A percentile compares a stretch with the other conserved stretches of the same genome.
Conservation (phyloP, 2,113 vertebrate species). For the Cavia aperea region DNA sequence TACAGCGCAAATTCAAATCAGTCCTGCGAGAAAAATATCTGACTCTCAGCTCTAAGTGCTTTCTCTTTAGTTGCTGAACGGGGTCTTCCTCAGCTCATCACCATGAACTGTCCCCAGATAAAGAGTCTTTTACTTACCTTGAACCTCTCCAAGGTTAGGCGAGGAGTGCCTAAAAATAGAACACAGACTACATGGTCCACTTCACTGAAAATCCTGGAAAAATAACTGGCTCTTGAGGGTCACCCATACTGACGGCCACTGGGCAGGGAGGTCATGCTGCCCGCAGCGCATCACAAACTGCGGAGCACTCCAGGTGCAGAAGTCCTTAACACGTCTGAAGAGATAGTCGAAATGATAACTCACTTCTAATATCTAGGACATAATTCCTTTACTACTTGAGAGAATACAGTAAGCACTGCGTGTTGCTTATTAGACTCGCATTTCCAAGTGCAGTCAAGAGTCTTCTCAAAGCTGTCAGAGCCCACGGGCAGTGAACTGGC, state of each 20-base stretch:
- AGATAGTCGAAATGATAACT: slow-evolving; percentile 40
- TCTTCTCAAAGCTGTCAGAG: neutral
- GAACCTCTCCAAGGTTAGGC: slow-evolving; percentile 28
- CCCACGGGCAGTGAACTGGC: accelerated
- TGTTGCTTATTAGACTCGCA: neutral
- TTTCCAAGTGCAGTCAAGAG: neutral
- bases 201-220: slow-evolving; percentile 10
- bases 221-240: neutral
- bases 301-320: neutral
- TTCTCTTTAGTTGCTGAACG: slow-evolving; percentile 1
- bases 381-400: neutral
- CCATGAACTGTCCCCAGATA: neutral
- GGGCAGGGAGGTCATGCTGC: neutral
- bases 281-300: neutral
- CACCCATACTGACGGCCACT: neutral
- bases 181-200: slow-evolving; percentile 4
- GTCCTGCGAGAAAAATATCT: slow-evolving; percentile 45
- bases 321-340: neutral
- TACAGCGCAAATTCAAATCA: slow-evolving; percentile 23
- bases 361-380: neutral
- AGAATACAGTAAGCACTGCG: neutral
- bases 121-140: slow-evolving; percentile 33
- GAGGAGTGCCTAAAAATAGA: slow-evolving; percentile 1
- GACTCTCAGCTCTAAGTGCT: neutral
- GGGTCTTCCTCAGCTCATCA: neutral